phyloP scores from a whole-genome alignment of 2,888 invertebrate genomes.

The Pandemis corylana region DNA sequence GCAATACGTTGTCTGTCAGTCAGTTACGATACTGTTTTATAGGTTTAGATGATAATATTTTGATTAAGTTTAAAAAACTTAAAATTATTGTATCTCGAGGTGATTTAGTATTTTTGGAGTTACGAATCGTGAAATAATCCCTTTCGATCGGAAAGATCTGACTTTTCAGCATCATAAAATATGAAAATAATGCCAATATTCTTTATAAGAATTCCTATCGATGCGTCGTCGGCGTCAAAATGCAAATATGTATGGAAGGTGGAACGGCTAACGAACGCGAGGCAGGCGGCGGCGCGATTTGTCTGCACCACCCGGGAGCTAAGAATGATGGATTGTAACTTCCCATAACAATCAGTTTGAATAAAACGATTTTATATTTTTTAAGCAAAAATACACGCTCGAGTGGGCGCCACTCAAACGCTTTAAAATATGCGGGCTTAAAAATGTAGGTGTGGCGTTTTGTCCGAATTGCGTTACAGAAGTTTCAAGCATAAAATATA shows the following conservation, averaged over 20 bases:
- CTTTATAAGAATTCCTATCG: constrained; percentile 54
- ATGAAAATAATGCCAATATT: constrained; percentile 11
- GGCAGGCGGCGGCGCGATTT: constrained; percentile 67
- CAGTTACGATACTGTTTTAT: too few species aligned
- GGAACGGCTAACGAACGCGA: constrained; percentile 77
- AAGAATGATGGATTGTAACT: constrained; percentile 48
- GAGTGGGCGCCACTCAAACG: background rate
- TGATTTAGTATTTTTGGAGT: background rate
- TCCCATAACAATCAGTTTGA: constrained; percentile 40
- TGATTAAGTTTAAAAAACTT: too few species aligned
- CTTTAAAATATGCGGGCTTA: background rate
- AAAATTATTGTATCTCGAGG: too few species aligned
- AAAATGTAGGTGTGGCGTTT: background rate
- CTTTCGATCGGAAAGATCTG: background rate
- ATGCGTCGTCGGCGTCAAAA: constrained; percentile 65
- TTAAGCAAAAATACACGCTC: background rate
- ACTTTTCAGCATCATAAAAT: background rate
- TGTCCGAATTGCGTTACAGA: too few species aligned
- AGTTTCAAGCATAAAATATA: too few species aligned
- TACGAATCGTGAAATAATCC: too few species aligned
- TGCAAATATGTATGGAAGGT: constrained; percentile 68
- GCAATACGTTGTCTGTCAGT: too few species aligned
- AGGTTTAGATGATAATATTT: too few species aligned
- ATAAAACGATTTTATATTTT: constrained; percentile 4
- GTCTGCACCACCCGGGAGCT: constrained; percentile 49